Evolutionary conservation across 1,140 invertebrate species (phyloP).

Genomic region (Dendrolimus kikuchii): DNA sequence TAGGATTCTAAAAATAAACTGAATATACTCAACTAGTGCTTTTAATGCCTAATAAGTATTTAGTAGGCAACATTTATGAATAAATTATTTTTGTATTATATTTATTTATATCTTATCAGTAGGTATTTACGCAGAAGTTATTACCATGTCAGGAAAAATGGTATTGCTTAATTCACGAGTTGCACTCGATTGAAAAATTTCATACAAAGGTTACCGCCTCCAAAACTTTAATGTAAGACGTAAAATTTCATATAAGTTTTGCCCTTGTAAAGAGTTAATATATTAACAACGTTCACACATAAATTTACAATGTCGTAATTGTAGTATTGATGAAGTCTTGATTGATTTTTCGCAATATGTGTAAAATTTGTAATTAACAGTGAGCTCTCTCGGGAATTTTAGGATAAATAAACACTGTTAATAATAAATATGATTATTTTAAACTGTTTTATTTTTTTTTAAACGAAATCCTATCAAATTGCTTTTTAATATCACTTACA

Average conservation of each 20-base stretch:
- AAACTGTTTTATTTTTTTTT: slow-evolving; percentile 15
- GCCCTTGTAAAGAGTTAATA: too few relatives aligned
- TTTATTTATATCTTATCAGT: too few relatives aligned
- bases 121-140: too few relatives aligned
- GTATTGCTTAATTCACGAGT: too few relatives aligned
- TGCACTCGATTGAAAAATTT: not conserved
- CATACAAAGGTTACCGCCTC: slow-evolving; percentile 19
- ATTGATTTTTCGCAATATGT: not conserved
- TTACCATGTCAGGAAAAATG: too few relatives aligned
- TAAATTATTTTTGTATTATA: too few relatives aligned
- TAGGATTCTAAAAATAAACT: too few relatives aligned
- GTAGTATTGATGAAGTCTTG: not conserved
- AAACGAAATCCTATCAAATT: not conserved
- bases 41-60: too few relatives aligned
- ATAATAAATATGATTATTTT: slow-evolving; percentile 31
- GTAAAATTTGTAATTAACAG: slow-evolving; percentile 3
- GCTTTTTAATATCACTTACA: not conserved
- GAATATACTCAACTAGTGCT: too few relatives aligned
- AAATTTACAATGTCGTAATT: not conserved
- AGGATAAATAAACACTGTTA: slow-evolving; percentile 28
- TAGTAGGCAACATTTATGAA: too few relatives aligned
- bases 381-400: slow-evolving; percentile 25
- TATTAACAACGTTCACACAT: not conserved
- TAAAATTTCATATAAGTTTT: too few relatives aligned
- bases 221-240: slow-evolving; percentile 11